Percentiles rank a stretch among this genome's conserved stretches.
Evolutionary conservation across 2,888 invertebrate genomes (phyloP).

Genomic region (Xestobium rufovillosum): DNA sequence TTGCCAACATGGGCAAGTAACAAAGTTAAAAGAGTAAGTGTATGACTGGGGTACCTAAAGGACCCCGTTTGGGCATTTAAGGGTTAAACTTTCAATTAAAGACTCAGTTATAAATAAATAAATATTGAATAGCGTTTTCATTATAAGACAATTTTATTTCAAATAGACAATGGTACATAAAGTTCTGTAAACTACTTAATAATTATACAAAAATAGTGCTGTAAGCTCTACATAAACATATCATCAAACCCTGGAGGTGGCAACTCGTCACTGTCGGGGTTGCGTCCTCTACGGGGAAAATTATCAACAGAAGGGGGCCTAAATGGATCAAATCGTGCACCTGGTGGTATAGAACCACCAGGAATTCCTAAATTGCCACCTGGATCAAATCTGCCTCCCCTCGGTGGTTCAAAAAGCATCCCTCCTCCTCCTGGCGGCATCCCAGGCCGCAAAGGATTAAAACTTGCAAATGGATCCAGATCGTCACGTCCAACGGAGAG

Average conservation of each 20-base stretch:
- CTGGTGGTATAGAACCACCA: slow-evolving; percentile 59
- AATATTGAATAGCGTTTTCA: no score
- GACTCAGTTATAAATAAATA: no score
- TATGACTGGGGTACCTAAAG: no score
- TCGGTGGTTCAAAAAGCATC: slow-evolving; percentile 68
- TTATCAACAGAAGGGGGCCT: slow-evolving; percentile 54
- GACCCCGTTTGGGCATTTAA: no score
- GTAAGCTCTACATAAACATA: slow-evolving; percentile 61
- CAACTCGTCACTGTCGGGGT: slow-evolving; percentile 66
- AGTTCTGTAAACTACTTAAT: no score
- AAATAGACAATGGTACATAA: no score
- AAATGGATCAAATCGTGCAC: slow-evolving; percentile 81
- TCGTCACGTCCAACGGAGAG: slow-evolving; percentile 60
- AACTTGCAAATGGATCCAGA: slow-evolving; percentile 63
- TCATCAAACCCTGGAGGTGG: slow-evolving; percentile 69
- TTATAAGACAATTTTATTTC: no score
- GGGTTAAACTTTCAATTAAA: no score
- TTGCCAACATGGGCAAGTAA: no score
- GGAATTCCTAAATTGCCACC: slow-evolving; percentile 31
- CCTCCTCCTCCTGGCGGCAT: slow-evolving; percentile 49
- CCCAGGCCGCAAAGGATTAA: slow-evolving; percentile 34
- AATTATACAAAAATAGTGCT: not conserved
- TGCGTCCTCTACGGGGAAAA: slow-evolving; percentile 36
- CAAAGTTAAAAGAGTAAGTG: no score
- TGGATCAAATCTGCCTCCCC: slow-evolving; percentile 24